phyloP scores from a whole-genome alignment of 2,113 vertebrate species.

The Rutilus rutilus region DNA sequence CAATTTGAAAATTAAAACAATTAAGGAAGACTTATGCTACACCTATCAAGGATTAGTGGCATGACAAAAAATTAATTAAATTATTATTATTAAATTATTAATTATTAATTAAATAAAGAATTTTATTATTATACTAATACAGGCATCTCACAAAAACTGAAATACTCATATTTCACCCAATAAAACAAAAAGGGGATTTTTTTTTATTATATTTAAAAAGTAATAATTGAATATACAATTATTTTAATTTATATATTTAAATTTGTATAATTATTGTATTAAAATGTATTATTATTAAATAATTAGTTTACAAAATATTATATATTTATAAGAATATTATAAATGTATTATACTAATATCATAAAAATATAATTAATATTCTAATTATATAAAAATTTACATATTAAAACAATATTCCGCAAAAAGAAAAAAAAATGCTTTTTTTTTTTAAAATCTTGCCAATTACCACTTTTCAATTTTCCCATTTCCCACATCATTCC shows the following conservation, averaged over 20 bases:
- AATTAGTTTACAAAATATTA: neutral
- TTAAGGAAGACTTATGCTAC: neutral
- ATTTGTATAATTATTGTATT: neutral
- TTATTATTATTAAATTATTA: too few species aligned
- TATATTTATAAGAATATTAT: neutral
- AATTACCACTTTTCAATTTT: too few species aligned
- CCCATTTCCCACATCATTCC: too few species aligned
- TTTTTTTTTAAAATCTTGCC: neutral
- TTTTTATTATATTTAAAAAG: neutral
- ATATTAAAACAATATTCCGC: neutral
- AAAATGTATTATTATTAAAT: too few species aligned
- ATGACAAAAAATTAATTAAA: neutral
- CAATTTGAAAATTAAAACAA: neutral
- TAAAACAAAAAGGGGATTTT: neutral
- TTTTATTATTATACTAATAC: neutral
- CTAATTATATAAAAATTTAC: neutral
- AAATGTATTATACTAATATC: neutral
- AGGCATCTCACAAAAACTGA: neutral
- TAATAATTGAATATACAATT: neutral
- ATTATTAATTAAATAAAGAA: too few species aligned
- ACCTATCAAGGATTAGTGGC: neutral
- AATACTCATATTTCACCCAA: neutral
- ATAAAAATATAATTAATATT: neutral
- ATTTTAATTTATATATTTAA: neutral
- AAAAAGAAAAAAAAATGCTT: neutral